phyloP scores from a whole-genome alignment of 2,888 invertebrate species.

The Synergus japonicus region DNA sequence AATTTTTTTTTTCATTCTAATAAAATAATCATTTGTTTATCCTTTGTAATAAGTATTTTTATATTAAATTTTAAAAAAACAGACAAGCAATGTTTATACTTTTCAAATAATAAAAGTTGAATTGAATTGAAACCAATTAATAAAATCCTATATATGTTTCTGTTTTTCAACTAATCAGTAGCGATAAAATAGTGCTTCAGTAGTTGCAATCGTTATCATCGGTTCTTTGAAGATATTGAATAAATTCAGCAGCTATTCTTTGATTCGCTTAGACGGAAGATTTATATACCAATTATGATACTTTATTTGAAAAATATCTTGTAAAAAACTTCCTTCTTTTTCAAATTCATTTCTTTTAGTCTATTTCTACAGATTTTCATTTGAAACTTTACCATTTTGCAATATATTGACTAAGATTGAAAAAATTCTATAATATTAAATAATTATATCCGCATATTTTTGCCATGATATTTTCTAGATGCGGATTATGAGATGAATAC shows the following conservation, averaged over 20 bases:
- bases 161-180: background rate
- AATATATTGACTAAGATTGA: background rate
- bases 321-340: too few relatives aligned
- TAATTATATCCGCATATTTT: constrained; percentile 25
- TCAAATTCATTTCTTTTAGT: too few relatives aligned
- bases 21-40: too few relatives aligned
- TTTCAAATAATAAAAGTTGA: too few relatives aligned
- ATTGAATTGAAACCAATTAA: constrained; percentile 1
- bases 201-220: background rate
- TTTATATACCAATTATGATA: too few relatives aligned
- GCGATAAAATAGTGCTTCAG: constrained; percentile 21
- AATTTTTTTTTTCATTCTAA: too few relatives aligned
- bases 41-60: too few relatives aligned
- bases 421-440: background rate
- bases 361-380: too few relatives aligned
- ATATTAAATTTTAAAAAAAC: too few relatives aligned
- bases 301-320: too few relatives aligned
- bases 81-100: too few relatives aligned
- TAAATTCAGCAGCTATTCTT: background rate
- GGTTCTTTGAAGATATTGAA: background rate
- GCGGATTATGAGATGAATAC: constrained; percentile 34
- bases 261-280: too few relatives aligned
- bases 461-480: constrained; percentile 31
- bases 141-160: background rate
- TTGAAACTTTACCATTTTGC: background rate